phyloP scores from a whole-genome alignment of 2,113 vertebrate genomes.

The Erpornis zantholeuca region DNA sequence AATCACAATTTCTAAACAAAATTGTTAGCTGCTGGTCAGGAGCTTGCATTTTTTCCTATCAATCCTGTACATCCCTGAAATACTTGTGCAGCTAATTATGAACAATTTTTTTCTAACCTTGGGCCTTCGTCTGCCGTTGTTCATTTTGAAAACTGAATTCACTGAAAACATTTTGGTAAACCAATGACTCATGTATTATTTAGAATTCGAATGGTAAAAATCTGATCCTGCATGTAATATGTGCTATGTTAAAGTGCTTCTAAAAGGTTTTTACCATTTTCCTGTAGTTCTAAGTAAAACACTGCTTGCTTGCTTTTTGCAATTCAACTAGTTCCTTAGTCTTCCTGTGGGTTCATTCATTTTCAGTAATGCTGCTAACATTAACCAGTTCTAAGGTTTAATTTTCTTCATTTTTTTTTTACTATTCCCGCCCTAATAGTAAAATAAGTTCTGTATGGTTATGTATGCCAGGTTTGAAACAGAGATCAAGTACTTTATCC shows the following conservation, averaged over 20 bases:
- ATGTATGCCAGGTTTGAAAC: not conserved
- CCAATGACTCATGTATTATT: not conserved
- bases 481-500: not conserved
- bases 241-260: not conserved
- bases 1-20: not conserved
- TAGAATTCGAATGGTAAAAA: not conserved
- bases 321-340: not conserved
- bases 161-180: not conserved
- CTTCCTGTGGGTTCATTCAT: not conserved
- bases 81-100: not conserved
- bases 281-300: not conserved
- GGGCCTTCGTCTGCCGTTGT: not conserved
- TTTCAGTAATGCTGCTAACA: not conserved
- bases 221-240: not conserved
- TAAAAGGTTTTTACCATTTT: not conserved
- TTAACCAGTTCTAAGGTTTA: not conserved
- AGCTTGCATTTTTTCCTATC: not conserved
- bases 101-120: not conserved
- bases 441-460: not conserved
- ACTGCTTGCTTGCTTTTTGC: not conserved
- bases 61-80: not conserved
- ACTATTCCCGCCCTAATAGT: not conserved
- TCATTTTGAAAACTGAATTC: not conserved
- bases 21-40: not conserved
- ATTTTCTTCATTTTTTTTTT: not conserved